A percentile compares a stretch with the other conserved stretches of the same genome.
Evolutionary conservation across 2,797 vertebrate genomes (phyloP).

Genomic region (Gambelia wislizenii): DNA sequence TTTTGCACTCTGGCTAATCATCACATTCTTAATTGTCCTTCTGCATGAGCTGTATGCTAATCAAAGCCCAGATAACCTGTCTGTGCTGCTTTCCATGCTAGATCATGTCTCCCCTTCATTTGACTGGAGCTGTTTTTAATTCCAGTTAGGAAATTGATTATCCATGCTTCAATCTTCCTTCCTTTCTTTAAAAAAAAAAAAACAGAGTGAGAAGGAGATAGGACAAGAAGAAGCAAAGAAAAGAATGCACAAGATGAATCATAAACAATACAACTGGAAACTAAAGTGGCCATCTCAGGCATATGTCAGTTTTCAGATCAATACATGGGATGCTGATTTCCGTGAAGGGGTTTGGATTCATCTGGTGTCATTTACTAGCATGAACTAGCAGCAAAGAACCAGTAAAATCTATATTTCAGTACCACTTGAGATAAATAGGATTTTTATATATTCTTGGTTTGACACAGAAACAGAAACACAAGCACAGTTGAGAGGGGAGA

Average conservation of each 20-base stretch:
- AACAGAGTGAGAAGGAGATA: constrained; percentile 29
- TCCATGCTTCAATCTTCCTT: constrained; percentile 74
- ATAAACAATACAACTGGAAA: constrained; percentile 47
- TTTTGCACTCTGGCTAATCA: constrained; percentile 67
- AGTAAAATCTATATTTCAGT: neutral
- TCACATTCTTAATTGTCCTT: constrained; percentile 64
- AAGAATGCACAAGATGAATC: constrained; percentile 56
- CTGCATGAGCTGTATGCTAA: constrained; percentile 55
- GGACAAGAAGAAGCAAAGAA: constrained; percentile 34
- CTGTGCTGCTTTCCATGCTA: constrained; percentile 63
- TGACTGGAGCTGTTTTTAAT: constrained; percentile 67
- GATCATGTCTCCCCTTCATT: constrained; percentile 64
- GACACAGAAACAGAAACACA: neutral
- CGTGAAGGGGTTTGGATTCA: constrained; percentile 30
- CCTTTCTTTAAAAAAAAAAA: constrained; percentile 26
- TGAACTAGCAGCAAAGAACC: neutral
- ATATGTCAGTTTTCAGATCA: neutral
- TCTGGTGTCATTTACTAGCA: neutral
- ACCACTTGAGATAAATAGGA: neutral
- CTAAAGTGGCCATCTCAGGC: constrained; percentile 27
- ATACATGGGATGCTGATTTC: constrained; percentile 46
- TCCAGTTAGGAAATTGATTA: constrained; percentile 76
- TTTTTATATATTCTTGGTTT: neutral
- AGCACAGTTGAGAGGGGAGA: neutral
- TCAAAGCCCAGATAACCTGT: constrained; percentile 57